phyloP scores from a whole-genome alignment of 2,113 vertebrate genomes.

The Smithornis capensis region DNA sequence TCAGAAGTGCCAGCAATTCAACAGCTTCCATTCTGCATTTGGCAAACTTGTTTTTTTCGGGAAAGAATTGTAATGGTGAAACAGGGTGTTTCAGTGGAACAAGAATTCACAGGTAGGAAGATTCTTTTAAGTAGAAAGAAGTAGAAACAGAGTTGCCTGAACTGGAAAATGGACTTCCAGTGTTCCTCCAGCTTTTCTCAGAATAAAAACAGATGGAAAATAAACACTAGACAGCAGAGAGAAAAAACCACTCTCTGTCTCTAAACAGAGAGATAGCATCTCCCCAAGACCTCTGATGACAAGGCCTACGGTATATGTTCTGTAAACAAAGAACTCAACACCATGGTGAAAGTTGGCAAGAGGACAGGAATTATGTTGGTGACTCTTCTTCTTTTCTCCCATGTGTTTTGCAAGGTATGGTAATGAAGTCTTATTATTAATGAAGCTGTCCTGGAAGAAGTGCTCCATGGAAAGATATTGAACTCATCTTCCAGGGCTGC shows the following conservation, averaged over 20 bases:
- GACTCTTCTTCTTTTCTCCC: not conserved
- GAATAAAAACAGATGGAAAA: not conserved
- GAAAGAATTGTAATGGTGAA: not conserved
- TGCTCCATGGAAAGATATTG: not conserved
- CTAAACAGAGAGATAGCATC: not conserved
- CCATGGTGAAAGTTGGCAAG: not conserved
- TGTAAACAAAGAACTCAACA: not conserved
- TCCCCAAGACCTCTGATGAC: not conserved
- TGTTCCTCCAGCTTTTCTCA: not conserved
- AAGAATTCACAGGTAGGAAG: not conserved
- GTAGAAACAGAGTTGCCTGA: not conserved
- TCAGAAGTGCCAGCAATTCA: not conserved
- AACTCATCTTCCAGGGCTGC: not conserved
- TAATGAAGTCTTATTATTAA: constrained; percentile 8
- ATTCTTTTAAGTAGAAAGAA: not conserved
- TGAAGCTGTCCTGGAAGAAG: not conserved
- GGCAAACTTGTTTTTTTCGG: not conserved
- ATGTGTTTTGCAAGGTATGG: not conserved
- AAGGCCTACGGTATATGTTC: not conserved
- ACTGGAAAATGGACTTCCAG: not conserved
- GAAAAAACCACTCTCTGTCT: not conserved
- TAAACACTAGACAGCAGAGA: not conserved
- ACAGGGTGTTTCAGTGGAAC: not conserved
- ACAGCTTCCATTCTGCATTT: not conserved
- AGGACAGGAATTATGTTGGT: not conserved